Base-by-base conservation (phyloP, 2,888 invertebrate genomes). In the Oxytorus armatus region DNA sequence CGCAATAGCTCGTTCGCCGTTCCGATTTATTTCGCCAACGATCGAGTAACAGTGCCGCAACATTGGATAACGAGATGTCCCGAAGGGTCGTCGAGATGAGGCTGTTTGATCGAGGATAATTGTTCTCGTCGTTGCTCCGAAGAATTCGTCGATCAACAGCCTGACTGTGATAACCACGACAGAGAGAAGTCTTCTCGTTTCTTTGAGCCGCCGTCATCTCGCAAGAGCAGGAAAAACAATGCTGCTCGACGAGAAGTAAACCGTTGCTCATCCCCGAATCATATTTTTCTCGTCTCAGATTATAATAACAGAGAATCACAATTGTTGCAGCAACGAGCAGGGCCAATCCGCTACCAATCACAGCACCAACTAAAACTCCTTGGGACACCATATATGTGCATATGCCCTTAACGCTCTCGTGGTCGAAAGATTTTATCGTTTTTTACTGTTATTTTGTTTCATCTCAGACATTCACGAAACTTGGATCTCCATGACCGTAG, bases 271-370 rank as follows among this genome's bases (percentile, higher is more conserved):
- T n/a, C 53, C 39, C 53, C 1, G 51, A 23, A 0, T 4, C 53
- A 87, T 94, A 94, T 87, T 94, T 94, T 21, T 93, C 93, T 74
- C 93, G 93, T 55, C 93, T 93, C 3, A 93, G 89, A 25, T 93
- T 92, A 90, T 95, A 95, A 88, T 95, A 95, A 39, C 95, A 94
- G 88, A 95, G 95, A 84, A 95, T 93, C 36, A 95, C 94, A 74
- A 95, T 93, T 3, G 95, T 95, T 88, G 95, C 93, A 10, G 95
- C 95, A 39, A 95, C 93, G 72, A 95, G 90, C 25, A 95, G 91
- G 0, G 95, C 95, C 79, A 95, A 91, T 4, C 95, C 95, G 1
- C 95, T 94, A 49, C 95, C 95, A 0, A 95, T 93, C 4, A 95
- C 95, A 49, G 95, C 95, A 16, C 95, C 95, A 21, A 59, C 10